phyloP scores from a whole-genome alignment of 2,113 vertebrate genomes.

The Todiramphus chloris region DNA sequence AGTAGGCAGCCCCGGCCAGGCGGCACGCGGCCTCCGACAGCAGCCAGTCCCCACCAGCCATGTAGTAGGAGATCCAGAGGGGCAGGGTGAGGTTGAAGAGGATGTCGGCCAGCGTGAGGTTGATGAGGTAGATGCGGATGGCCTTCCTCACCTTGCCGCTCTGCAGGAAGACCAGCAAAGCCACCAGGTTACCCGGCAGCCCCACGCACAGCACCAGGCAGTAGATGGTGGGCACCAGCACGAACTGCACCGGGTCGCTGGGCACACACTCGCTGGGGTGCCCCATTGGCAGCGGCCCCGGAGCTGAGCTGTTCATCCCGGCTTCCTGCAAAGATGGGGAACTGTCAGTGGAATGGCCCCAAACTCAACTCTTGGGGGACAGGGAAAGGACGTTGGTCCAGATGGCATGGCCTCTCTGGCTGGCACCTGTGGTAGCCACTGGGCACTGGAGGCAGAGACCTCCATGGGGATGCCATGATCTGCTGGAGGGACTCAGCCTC shows the following conservation, averaged over 20 bases:
- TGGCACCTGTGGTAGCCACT: accelerated
- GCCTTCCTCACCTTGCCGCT: constrained; percentile 52
- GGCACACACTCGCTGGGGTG: background rate
- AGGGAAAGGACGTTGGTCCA: accelerated
- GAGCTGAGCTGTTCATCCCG: background rate
- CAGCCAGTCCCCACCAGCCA: constrained; percentile 54
- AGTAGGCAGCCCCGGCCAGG: constrained; percentile 53
- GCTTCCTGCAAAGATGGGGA: background rate
- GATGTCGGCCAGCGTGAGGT: constrained; percentile 63
- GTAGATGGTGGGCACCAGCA: constrained; percentile 46
- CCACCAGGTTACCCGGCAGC: constrained; percentile 58
- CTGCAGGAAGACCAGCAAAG: constrained; percentile 58
- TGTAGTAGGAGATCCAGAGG: constrained; percentile 71
- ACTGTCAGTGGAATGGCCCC: background rate
- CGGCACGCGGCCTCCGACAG: constrained; percentile 52
- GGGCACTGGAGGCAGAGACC: background rate
- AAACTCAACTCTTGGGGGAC: background rate
- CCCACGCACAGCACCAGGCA: constrained; percentile 67
- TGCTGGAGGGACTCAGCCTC: background rate
- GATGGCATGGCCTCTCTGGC: background rate
- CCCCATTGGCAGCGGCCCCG: background rate
- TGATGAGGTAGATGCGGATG: constrained; percentile 72
- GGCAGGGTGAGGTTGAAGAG: constrained; percentile 72
- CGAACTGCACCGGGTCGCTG: constrained; percentile 9
- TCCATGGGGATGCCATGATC: accelerated